Evolutionary conservation across 1,140 invertebrate genomes (phyloP), one percentile per base, ranked within the genome.

Genomic region (Macrocentrus cingulum): DNA sequence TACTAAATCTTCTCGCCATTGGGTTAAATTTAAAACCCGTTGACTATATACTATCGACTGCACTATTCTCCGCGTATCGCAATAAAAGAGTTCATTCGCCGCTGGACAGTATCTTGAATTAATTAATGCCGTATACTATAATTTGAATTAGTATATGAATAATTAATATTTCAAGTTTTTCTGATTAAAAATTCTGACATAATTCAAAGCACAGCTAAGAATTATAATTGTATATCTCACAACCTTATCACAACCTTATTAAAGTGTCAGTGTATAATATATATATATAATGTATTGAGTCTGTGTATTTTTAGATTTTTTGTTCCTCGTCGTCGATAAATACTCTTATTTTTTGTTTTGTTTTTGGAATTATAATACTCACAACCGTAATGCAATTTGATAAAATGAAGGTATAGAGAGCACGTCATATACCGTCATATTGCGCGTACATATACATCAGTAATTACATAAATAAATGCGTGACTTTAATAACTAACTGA

Each of bases 201-300:
- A 58, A 71, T 63, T 60, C 72, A 68, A 65, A 76, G 74, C 73
- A 66, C 68, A 69, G 70, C 73, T 76, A 76, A 70, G 72, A 71
- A 70, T 69, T 41, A 29, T 29, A 41, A 41, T n/a, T 51, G 25
- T 58, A 64, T 69, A 65, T 72, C 74, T 79, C 77, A 79, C 77
- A 79, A 79, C 77, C 77, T 74, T 78, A 77, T 79, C 77, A 79
- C 77, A 79, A 79, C 77, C 77, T 76, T 77, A 78, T 76, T 74
- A 74, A 70, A 76, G 71, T 74, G 67, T 74, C 67, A 62, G 66
- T 64, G 66, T 68, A 67, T 70, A 52, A 22, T 44, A 29, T 34
- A 20, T 29, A 37, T 2, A n/a, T 49, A 36, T 13, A 15, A 41
- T 29, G 18, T 13, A n/a, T n/a, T n/a, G n/a, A n/a, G 37, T 49